These are phyloP conservation scores for Boloria euphrosyne DNA, from an alignment of 2,888 invertebrate species.

Conservation along the genomic window DNA sequence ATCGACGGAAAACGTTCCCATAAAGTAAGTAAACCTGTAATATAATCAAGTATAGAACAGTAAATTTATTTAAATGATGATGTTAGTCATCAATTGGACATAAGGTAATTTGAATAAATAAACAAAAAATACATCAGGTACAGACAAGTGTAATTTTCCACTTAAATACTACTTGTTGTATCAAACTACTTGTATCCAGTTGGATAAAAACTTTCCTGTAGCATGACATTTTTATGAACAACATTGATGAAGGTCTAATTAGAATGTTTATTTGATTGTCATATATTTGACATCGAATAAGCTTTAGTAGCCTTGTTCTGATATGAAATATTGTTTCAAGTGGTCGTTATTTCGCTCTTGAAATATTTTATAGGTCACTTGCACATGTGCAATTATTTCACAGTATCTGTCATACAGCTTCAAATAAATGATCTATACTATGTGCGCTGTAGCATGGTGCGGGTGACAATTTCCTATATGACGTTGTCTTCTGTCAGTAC, in stretches of 20 bases:
- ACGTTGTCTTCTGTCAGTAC: too few relatives aligned
- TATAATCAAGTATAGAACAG: too few relatives aligned
- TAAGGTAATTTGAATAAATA: too few relatives aligned
- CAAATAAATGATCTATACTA: not conserved
- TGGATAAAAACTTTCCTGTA: not conserved
- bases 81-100: too few relatives aligned
- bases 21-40: conserved; percentile 83
- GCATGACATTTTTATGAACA: not conserved
- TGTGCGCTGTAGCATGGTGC: too few relatives aligned
- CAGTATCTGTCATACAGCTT: conserved; percentile 1
- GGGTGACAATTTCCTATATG: too few relatives aligned
- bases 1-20: conserved; percentile 97
- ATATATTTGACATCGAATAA: conserved; percentile 13
- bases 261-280: not conserved
- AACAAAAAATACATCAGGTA: too few relatives aligned
- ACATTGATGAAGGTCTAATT: conserved; percentile 11
- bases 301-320: conserved; percentile 6
- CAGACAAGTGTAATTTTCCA: not conserved
- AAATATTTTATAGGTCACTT: not conserved
- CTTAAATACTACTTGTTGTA: too few relatives aligned
- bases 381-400: conserved; percentile 20
- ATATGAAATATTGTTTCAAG: conserved; percentile 19
- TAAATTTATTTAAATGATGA: too few relatives aligned
- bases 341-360: not conserved
- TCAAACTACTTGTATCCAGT: too few relatives aligned